Evolutionary conservation across 2,888 invertebrate genomes (phyloP), one percentile per base, ranked within the genome.

Genomic region (Diaperis boleti): DNA sequence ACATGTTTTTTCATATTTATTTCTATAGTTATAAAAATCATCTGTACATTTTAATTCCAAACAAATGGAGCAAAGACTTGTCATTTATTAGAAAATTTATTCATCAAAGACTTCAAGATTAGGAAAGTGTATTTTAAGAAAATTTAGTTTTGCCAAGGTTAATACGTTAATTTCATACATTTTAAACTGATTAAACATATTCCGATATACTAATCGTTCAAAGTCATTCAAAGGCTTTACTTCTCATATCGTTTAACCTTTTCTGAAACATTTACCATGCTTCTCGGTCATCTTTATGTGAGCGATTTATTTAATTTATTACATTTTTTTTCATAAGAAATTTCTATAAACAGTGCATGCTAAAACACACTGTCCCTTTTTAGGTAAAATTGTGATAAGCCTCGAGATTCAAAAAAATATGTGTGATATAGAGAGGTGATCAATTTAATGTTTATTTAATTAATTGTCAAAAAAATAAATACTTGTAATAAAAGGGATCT

Each of bases 111-210:
- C 47, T 47, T 47, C 14, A 47, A 47, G 31, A 47, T 47, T 47
- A 47, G 31, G 17, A 47, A 47, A 47, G 17, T 31, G 47, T 31
- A 47, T 47, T 47, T 47, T 47, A 47, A 47, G 47, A 8, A 47
- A 47, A 47, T 47, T 31, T 47, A 47, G 47, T 47, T 47, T 47
- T 47, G 47, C 47, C 47, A 47, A 31, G 47, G 47, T 33, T 47
- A 47, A 47, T 47, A 47, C 47, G 47, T 47, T 47, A 47, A 31
- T 47, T 47, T 47, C 47, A 31, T 47, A 47, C 29, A 47, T 47
- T 47, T 47, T 47, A 47, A 47, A 29, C 31, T 47, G 47, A 47
- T 47, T 47, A 47, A 31, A 15, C 31, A 47, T 47, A 47, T 47
- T 47, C 31, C 31, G 29, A 47, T 15, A 47, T 47, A 47, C 47